Percentiles rank a stretch among this genome's conserved stretches.
Conservation (phyloP, 1,140 invertebrate genomes). For the Brachionus angularis region DNA sequence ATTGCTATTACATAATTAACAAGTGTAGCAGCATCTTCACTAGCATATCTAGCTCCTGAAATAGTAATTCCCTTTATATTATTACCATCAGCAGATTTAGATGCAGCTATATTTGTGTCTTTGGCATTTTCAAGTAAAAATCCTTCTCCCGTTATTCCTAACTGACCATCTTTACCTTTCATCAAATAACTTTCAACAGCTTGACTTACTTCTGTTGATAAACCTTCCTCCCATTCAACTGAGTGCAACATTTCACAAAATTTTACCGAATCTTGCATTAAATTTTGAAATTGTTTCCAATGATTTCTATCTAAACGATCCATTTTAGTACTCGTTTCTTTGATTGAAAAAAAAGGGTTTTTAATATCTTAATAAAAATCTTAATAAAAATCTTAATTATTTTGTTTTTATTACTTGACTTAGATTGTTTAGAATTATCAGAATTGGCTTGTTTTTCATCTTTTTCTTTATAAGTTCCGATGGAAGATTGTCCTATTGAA, state of each 20-base stretch:
- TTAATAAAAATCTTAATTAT: neutral
- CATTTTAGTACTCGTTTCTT: slow-evolving; percentile 40
- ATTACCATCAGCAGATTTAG: slow-evolving; percentile 27
- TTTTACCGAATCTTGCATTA: slow-evolving; percentile 54
- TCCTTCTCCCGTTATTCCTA: slow-evolving; percentile 57
- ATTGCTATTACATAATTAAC: slow-evolving; percentile 58
- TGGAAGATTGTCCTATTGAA: neutral
- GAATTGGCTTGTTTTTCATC: slow-evolving; percentile 23
- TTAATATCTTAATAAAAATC: neutral
- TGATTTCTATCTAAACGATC: slow-evolving; percentile 44
- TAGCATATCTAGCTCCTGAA: slow-evolving; percentile 54
- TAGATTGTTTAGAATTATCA: neutral
- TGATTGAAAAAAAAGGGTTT: neutral
- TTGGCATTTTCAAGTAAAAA: slow-evolving; percentile 54
- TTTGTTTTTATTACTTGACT: slow-evolving; percentile 4
- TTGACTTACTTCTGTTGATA: slow-evolving; percentile 51
- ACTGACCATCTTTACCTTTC: slow-evolving; percentile 52
- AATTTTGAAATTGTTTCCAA: slow-evolving; percentile 55
- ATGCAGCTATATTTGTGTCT: slow-evolving; percentile 29
- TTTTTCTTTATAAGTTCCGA: slow-evolving; percentile 18
- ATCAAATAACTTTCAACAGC: slow-evolving; percentile 58
- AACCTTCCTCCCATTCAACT: slow-evolving; percentile 57
- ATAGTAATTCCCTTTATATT: slow-evolving; percentile 53
- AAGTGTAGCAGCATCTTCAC: slow-evolving; percentile 56
- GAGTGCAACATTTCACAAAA: slow-evolving; percentile 58